Percentiles rank a stretch among this genome's conserved stretches.
Conservation (phyloP, 2,113 vertebrate species). For the Oxyura jamaicensis region DNA sequence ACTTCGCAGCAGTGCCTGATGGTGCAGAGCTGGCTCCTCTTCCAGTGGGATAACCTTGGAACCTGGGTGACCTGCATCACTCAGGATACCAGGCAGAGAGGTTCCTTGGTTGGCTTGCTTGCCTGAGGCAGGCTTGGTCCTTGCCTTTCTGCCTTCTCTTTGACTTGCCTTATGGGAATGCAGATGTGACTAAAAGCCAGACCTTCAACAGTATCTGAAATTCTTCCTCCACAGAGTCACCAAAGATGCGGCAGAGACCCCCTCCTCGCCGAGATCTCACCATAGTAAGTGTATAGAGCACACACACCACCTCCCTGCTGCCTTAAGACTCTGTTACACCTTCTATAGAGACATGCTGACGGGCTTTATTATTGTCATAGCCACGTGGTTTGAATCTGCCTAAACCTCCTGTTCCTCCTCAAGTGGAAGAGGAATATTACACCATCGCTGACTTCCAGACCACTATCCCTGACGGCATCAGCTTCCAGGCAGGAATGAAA, state of each 20-base stretch:
- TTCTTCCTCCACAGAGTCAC: constrained; percentile 80
- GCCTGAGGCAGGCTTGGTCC: not conserved
- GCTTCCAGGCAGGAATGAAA: constrained; percentile 96
- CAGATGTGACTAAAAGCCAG: not conserved
- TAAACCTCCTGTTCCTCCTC: constrained; percentile 92
- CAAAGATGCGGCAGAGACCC: constrained; percentile 90
- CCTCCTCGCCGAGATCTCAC: constrained; percentile 96
- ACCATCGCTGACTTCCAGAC: constrained; percentile 99
- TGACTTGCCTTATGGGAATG: not conserved
- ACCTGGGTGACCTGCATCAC: not conserved
- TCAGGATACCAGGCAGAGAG: not conserved
- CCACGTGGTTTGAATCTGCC: constrained; percentile 92
- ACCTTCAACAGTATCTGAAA: not conserved
- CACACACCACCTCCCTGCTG: fast-evolving
- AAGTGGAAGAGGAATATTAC: constrained; percentile 97
- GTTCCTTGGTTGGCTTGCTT: not conserved
- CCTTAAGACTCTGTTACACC: not conserved
- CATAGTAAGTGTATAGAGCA: constrained; percentile 85
- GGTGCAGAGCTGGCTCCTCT: not conserved
- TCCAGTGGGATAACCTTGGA: not conserved
- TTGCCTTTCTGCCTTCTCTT: not conserved
- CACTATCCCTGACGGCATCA: constrained; percentile 96
- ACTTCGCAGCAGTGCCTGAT: not conserved
- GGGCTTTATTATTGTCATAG: constrained; percentile 66
- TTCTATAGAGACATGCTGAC: not conserved